phyloP scores from a whole-genome alignment of 2,888 invertebrate species.

The Liposcelis brunnea region DNA sequence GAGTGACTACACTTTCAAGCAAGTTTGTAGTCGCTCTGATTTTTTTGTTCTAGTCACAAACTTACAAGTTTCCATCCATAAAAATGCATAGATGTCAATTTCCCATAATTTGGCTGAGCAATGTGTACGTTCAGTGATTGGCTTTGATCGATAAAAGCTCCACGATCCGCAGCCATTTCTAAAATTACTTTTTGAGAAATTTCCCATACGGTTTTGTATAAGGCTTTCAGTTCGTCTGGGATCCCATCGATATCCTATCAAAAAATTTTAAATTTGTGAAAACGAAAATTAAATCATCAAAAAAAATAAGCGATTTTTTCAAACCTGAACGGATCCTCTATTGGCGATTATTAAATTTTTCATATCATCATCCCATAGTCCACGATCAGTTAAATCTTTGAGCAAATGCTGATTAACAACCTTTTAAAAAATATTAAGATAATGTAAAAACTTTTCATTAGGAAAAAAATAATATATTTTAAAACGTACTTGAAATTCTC shows the following conservation, averaged over 20 bases:
- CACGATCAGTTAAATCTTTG: constrained; percentile 76
- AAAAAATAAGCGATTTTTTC: neutral
- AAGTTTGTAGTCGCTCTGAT: neutral
- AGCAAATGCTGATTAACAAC: constrained; percentile 92
- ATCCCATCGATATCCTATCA: constrained; percentile 66
- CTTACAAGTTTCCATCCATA: constrained; percentile 79
- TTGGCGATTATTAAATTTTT: constrained; percentile 87
- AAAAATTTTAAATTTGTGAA: constrained; percentile 13
- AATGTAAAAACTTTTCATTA: neutral
- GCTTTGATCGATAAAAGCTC: constrained; percentile 96
- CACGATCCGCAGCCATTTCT: constrained; percentile 95
- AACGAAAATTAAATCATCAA: neutral
- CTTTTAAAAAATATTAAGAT: constrained; percentile 34
- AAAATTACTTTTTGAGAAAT: constrained; percentile 82
- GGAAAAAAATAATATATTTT: neutral
- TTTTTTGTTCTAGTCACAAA: too few relatives aligned
- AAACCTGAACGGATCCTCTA: too few relatives aligned
- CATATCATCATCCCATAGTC: constrained; percentile 89
- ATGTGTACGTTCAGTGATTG: constrained; percentile 97
- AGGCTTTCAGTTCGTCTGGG: constrained; percentile 63
- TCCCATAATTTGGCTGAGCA: constrained; percentile 82
- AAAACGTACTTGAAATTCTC: constrained; percentile 56
- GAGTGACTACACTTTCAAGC: neutral
- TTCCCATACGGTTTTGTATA: constrained; percentile 97
- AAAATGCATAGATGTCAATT: constrained; percentile 95